These are phyloP conservation scores for Oithona nana DNA, from an alignment of 2,888 invertebrate species.

Conservation along the genomic window DNA sequence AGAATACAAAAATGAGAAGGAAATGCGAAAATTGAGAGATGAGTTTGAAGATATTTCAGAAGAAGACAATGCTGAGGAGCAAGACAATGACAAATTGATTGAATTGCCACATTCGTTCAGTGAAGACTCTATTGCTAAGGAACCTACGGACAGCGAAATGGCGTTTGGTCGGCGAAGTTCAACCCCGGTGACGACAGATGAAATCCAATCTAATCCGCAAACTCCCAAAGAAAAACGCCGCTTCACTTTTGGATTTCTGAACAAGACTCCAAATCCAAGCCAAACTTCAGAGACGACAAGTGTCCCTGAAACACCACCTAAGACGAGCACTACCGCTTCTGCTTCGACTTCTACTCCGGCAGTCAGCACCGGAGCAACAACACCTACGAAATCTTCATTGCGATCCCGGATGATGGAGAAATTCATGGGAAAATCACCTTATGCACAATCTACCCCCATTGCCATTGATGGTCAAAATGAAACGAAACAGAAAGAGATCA, in stretches of 20 bases:
- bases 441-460: no score
- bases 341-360: background rate
- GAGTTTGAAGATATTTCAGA: background rate
- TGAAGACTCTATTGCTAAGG: background rate
- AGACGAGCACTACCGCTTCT: background rate
- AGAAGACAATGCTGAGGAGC: background rate
- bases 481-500: no score
- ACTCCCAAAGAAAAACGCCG: background rate
- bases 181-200: background rate
- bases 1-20: background rate
- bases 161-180: background rate
- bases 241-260: background rate
- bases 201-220: background rate
- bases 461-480: no score
- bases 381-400: background rate
- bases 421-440: background rate
- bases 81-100: background rate
- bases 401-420: background rate
- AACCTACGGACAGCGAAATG: background rate
- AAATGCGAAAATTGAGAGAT: background rate
- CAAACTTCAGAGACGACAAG: background rate
- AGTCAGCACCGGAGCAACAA: background rate
- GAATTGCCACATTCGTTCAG: background rate
- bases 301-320: background rate
- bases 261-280: no score